phyloP scores from a whole-genome alignment of 2,797 vertebrate genomes.

The Lophotriccus pileatus region DNA sequence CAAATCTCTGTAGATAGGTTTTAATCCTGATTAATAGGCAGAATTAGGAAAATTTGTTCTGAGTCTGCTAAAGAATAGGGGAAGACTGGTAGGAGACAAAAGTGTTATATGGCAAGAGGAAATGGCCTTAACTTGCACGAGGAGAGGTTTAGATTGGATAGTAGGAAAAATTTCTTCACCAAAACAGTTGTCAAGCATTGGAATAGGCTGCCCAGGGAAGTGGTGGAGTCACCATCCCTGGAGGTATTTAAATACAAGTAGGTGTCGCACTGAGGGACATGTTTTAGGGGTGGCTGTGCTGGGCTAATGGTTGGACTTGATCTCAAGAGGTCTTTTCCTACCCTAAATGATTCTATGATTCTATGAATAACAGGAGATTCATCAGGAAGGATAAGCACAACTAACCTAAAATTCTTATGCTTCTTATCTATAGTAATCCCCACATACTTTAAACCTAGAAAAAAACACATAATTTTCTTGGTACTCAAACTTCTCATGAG shows the following conservation, averaged over 20 bases:
- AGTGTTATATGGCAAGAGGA: neutral
- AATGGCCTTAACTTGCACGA: neutral
- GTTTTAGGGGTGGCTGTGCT: neutral
- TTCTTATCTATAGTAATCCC: neutral
- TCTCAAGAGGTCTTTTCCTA: neutral
- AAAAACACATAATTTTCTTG: neutral
- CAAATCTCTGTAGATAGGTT: neutral
- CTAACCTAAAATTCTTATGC: neutral
- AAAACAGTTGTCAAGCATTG: neutral
- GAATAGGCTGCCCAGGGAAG: neutral
- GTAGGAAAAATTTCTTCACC: neutral
- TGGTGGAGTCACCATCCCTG: neutral
- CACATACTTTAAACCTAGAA: neutral
- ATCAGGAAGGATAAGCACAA: neutral
- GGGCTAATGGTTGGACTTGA: neutral
- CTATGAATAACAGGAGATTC: neutral
- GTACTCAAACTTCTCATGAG: neutral
- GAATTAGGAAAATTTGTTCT: neutral
- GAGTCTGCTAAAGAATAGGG: neutral
- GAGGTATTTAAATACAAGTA: neutral
- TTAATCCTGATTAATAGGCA: neutral
- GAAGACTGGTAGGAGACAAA: neutral
- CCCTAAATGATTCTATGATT: neutral
- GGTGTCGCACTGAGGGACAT: accelerated
- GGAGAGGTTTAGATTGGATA: neutral